Evolutionary conservation across 2,888 invertebrate genomes (phyloP).

Genomic region (Drosophila mimica): DNA sequence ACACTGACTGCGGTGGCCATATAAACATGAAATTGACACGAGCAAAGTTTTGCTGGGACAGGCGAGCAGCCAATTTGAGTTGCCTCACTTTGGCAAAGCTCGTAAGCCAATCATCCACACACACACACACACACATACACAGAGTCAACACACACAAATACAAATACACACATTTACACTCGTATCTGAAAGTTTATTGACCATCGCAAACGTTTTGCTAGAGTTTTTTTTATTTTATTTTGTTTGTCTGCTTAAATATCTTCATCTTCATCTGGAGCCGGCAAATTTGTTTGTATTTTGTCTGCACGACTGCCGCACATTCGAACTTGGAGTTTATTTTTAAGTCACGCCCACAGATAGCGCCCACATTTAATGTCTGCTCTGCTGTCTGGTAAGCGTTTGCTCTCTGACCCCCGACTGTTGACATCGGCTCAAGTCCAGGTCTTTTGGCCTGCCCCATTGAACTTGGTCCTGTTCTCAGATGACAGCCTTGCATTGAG

Average conservation of each 20-base stretch:
- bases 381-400: slow-evolving; percentile 14
- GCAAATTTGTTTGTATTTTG: slow-evolving; percentile 73
- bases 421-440: slow-evolving; percentile 33
- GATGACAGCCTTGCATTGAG: slow-evolving; percentile 35
- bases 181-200: slow-evolving; percentile 56
- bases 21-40: slow-evolving; percentile 47
- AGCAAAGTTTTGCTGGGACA: slow-evolving; percentile 29
- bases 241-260: slow-evolving; percentile 70
- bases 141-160: slow-evolving; percentile 18
- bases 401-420: slow-evolving; percentile 32
- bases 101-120: slow-evolving; percentile 37
- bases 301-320: slow-evolving; percentile 50
- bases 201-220: slow-evolving; percentile 44
- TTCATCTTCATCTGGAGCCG: slow-evolving; percentile 54
- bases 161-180: slow-evolving; percentile 10
- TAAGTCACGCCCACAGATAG: slow-evolving; percentile 33
- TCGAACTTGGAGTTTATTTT: slow-evolving; percentile 69
- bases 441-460: slow-evolving; percentile 41
- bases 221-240: slow-evolving; percentile 40
- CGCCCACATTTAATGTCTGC: slow-evolving; percentile 11
- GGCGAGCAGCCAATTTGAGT: slow-evolving; percentile 42
- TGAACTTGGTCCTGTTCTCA: slow-evolving; percentile 42
- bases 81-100: slow-evolving; percentile 18
- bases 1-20: not conserved
- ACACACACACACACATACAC: slow-evolving; percentile 12